These are phyloP conservation scores for Sialis lutaria DNA, from an alignment of 2,888 invertebrate species.

Conservation along the genomic window DNA sequence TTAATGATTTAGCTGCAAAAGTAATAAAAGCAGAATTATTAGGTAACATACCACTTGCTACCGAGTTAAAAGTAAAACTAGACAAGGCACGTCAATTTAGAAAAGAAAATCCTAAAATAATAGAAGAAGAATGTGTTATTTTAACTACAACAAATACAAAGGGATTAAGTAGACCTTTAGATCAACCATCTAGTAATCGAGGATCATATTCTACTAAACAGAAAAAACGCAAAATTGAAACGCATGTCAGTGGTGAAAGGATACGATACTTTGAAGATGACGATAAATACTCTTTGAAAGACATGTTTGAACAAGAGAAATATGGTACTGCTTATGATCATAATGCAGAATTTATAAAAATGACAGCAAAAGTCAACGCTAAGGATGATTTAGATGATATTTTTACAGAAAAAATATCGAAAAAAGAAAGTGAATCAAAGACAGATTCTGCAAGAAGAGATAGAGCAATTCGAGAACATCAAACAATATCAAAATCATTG, in stretches of 20 bases:
- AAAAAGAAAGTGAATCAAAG: slow-evolving; percentile 40
- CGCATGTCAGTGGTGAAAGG: slow-evolving; percentile 55
- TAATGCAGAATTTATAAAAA: slow-evolving; percentile 60
- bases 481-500: slow-evolving; percentile 46
- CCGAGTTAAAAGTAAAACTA: slow-evolving; percentile 55
- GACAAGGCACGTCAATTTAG: slow-evolving; percentile 43
- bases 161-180: slow-evolving; percentile 47
- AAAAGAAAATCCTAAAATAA: slow-evolving; percentile 13
- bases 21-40: slow-evolving; percentile 88
- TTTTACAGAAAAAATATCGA: slow-evolving; percentile 61
- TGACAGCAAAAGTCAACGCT: slow-evolving; percentile 46
- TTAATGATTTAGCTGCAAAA: slow-evolving; percentile 82
- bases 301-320: slow-evolving; percentile 74
- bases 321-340: slow-evolving; percentile 63
- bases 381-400: slow-evolving; percentile 70
- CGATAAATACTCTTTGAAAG: slow-evolving; percentile 67
- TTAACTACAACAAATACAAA: slow-evolving; percentile 47
- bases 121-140: slow-evolving; percentile 37
- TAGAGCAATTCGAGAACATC: slow-evolving; percentile 56
- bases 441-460: slow-evolving; percentile 41
- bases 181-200: slow-evolving; percentile 23
- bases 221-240: slow-evolving; percentile 41
- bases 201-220: slow-evolving; percentile 27
- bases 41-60: slow-evolving; percentile 55
- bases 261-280: slow-evolving; percentile 78